These are phyloP conservation scores for Alsophila aescularia DNA, from an alignment of 2,888 invertebrate genomes.

Conservation along the genomic window DNA sequence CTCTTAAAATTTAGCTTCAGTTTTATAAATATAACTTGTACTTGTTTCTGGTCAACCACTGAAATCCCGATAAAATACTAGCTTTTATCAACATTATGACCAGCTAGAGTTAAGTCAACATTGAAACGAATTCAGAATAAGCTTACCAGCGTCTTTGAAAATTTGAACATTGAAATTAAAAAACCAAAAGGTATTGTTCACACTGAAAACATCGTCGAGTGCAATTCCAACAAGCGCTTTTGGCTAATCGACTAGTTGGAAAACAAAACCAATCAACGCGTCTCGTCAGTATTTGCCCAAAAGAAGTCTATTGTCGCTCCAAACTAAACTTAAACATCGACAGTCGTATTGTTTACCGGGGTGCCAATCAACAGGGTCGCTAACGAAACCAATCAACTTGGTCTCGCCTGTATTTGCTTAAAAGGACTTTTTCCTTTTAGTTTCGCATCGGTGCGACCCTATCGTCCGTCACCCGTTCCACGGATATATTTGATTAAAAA, in stretches of 20 bases:
- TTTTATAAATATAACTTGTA: no score
- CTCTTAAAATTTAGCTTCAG: no score
- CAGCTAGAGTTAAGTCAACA: constrained; percentile 7
- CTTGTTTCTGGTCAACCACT: not conserved
- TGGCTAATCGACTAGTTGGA: constrained; percentile 49
- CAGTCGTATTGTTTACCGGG: constrained; percentile 79
- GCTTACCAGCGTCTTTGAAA: constrained; percentile 44
- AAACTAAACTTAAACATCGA: constrained; percentile 81
- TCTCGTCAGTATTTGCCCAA: constrained; percentile 62
- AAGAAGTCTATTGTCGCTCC: constrained; percentile 77
- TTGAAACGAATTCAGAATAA: constrained; percentile 35
- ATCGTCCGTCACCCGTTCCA: constrained; percentile 81
- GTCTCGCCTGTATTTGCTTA: constrained; percentile 85
- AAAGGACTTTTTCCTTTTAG: constrained; percentile 81
- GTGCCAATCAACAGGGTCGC: constrained; percentile 83
- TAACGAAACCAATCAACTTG: constrained; percentile 85
- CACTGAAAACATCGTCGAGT: constrained; percentile 47
- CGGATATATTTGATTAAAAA: constrained; percentile 86
- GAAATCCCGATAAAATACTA: not conserved
- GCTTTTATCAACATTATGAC: not conserved
- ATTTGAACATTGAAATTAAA: constrained; percentile 46
- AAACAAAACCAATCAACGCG: constrained; percentile 62
- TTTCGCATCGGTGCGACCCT: constrained; percentile 79
- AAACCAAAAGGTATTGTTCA: constrained; percentile 53
- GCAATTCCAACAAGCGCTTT: constrained; percentile 31